Percentiles rank a stretch among this genome's conserved stretches.
Conservation (phyloP, 2,888 invertebrate genomes). For the Aphidoletes aphidimyza region DNA sequence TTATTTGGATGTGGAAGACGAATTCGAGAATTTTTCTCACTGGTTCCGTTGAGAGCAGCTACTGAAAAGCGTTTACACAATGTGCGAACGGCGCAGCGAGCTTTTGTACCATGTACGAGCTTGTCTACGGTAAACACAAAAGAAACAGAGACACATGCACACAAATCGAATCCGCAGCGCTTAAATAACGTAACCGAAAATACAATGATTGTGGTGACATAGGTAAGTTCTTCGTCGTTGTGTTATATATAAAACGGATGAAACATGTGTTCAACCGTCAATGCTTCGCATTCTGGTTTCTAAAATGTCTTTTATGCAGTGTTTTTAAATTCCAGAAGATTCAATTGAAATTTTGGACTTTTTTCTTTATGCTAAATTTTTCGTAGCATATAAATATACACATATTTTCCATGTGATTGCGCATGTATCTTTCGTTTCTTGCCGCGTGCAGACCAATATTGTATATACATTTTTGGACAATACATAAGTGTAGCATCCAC, state of each 20-base stretch:
- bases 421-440: background rate
- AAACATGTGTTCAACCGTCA: background rate
- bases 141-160: background rate
- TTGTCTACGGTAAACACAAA: background rate
- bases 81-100: slow-evolving; percentile 23
- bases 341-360: background rate
- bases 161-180: background rate
- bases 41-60: background rate
- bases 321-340: no score
- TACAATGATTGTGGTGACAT: background rate
- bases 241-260: background rate
- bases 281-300: background rate
- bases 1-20: slow-evolving; percentile 12
- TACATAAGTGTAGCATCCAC: background rate
- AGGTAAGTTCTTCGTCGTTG: no score
- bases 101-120: background rate
- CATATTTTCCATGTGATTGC: background rate
- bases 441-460: background rate
- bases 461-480: background rate
- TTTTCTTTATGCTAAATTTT: background rate
- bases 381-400: background rate
- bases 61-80: background rate
- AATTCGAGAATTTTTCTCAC: slow-evolving; percentile 34
- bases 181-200: background rate
- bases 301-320: no score